Conservation (phyloP, 2,113 vertebrate genomes). For the Murina feae region DNA sequence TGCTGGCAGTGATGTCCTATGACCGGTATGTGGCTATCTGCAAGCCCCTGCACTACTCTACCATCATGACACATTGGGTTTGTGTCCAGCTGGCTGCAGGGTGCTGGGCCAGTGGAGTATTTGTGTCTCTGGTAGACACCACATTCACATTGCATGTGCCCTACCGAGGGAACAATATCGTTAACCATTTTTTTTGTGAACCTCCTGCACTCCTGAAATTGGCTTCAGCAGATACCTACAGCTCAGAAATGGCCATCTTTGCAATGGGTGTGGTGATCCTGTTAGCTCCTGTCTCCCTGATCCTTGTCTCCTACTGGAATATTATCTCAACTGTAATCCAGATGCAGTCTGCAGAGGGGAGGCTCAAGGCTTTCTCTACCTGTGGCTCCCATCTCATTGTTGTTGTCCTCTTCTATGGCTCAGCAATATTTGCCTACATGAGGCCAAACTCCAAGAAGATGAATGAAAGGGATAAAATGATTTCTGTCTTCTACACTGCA, state of each 20-base stretch:
- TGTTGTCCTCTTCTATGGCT: constrained; percentile 61
- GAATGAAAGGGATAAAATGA: constrained; percentile 60
- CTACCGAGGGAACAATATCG: constrained; percentile 53
- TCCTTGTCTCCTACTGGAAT: constrained; percentile 61
- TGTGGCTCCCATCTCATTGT: constrained; percentile 58
- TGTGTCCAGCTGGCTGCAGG: constrained; percentile 41
- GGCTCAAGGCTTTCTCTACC: constrained; percentile 60
- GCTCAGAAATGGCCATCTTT: constrained; percentile 67
- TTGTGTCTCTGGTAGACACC: constrained; percentile 57
- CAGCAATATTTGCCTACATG: constrained; percentile 72
- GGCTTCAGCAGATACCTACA: constrained; percentile 63
- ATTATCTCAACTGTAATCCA: constrained; percentile 47
- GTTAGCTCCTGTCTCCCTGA: constrained; percentile 58
- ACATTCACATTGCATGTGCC: constrained; percentile 56
- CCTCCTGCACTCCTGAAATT: constrained; percentile 68
- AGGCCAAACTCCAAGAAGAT: constrained; percentile 59
- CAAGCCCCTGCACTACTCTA: constrained; percentile 67
- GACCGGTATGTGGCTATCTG: constrained; percentile 71
- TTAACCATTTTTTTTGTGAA: constrained; percentile 75
- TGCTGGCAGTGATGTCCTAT: constrained; percentile 71
- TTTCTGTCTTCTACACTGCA: constrained; percentile 70
- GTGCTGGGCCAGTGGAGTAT: constrained; percentile 55
- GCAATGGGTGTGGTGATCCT: constrained; percentile 57
- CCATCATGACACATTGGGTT: constrained; percentile 55
- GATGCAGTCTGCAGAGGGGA: constrained; percentile 45